These are phyloP conservation scores for Agonopterix heracliana DNA, from an alignment of 2,888 invertebrate genomes.

Conservation along the genomic window DNA sequence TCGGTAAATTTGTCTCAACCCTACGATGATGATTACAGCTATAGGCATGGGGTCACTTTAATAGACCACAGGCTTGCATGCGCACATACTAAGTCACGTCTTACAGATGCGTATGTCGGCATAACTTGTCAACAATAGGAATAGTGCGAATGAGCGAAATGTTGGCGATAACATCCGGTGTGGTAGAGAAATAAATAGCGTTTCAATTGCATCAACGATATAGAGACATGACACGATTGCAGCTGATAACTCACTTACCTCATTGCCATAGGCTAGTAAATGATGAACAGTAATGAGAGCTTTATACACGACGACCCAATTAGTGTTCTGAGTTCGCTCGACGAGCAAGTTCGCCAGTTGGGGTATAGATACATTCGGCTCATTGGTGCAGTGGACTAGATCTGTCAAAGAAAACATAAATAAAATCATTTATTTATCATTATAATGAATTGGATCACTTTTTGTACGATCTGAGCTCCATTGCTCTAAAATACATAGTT, in stretches of 20 bases:
- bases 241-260: constrained; percentile 79
- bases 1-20: too few species aligned
- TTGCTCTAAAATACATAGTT: too few species aligned
- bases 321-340: constrained; percentile 97
- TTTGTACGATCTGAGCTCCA: too few species aligned
- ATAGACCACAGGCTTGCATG: too few species aligned
- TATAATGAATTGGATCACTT: background rate
- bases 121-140: too few species aligned
- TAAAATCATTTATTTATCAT: background rate
- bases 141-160: background rate
- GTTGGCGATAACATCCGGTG: background rate
- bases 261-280: constrained; percentile 99
- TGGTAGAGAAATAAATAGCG: background rate
- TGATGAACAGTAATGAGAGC: constrained; percentile 98
- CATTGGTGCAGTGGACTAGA: constrained; percentile 99
- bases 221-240: background rate
- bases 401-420: constrained; percentile 79
- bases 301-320: constrained; percentile 99
- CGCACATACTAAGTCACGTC: too few species aligned
- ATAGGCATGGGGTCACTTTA: too few species aligned
- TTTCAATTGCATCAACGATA: background rate
- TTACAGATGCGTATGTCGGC: too few species aligned
- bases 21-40: too few species aligned
- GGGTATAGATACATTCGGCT: constrained; percentile 99
- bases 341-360: constrained; percentile 98